Percentiles rank a stretch among this genome's conserved stretches.
Conservation (phyloP, 1,140 invertebrate genomes). For the Acromyrmex echinatior region DNA sequence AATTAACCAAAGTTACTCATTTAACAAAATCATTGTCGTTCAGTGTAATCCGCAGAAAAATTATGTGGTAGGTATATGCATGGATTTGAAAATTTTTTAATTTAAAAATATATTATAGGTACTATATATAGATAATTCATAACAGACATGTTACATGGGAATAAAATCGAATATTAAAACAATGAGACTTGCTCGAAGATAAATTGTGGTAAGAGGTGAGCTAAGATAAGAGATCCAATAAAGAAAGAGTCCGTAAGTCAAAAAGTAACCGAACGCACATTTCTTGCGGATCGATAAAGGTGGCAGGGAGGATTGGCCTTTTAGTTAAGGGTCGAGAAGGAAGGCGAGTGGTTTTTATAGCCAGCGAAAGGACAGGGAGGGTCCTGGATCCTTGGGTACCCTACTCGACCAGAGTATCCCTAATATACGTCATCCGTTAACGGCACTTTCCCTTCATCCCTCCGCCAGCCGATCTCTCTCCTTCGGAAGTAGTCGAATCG, state of each 20-base stretch:
- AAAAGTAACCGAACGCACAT: constrained; percentile 71
- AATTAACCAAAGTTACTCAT: too few relatives aligned
- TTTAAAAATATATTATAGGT: neutral
- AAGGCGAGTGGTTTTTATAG: constrained; percentile 87
- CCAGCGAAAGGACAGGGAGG: constrained; percentile 84
- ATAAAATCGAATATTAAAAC: constrained; percentile 19
- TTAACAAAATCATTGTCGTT: too few relatives aligned
- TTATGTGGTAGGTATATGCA: too few relatives aligned
- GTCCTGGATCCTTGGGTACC: constrained; percentile 82
- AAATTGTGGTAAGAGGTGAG: constrained; percentile 18
- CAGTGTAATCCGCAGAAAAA: too few relatives aligned
- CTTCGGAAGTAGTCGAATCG: constrained; percentile 72
- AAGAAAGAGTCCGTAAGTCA: constrained; percentile 59
- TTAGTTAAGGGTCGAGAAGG: constrained; percentile 85
- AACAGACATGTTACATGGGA: neutral
- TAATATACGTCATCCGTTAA: constrained; percentile 87
- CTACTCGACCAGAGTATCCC: constrained; percentile 86
- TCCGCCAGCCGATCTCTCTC: constrained; percentile 57
- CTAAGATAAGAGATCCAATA: constrained; percentile 23
- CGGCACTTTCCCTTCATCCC: constrained; percentile 77
- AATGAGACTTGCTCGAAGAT: neutral
- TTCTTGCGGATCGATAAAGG: constrained; percentile 77
- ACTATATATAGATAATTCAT: neutral
- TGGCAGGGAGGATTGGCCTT: constrained; percentile 84
- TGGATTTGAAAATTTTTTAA: neutral